Base-by-base conservation (phyloP, 53 echinoderm and acorn worm genomes). In the Luidia sarsii region DNA sequence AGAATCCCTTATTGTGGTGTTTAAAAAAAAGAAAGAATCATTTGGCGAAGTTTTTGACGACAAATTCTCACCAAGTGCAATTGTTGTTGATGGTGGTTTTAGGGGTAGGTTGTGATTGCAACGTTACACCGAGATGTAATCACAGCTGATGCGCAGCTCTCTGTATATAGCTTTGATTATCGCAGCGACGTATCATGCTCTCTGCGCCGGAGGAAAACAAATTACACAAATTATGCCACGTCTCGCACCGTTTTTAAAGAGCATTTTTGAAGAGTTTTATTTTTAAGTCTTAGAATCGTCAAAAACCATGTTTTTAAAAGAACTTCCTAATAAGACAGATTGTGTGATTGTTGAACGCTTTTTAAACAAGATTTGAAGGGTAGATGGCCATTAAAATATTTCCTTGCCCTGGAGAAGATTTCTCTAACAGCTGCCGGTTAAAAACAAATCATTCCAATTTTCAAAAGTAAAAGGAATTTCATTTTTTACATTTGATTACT, bases 171-270 rank as follows among this genome's bases (percentile, higher is more conserved):
- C 4, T 31, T 54, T n/a, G n/a, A n/a, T n/a, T n/a, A n/a, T n/a
- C n/a, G n/a, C n/a, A n/a, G n/a, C n/a, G n/a, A n/a, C 61, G 46
- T 48, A 77, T 77, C 77, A 77, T 77, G 77, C 59, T 33, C 61
- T 77, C 60, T 45, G 59, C 51, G 23, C 46, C 48, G 19, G 46
- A 61, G 48, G n/a, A n/a, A n/a, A n/a, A n/a, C n/a, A n/a, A n/a
- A n/a, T n/a, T n/a, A n/a, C n/a, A 60, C 19, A 60, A 77, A 48
- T 77, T 77, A 43, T 43, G 60, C 61, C 77, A 7, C 57, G 55
- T 61, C 18, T 59, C 45, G 61, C 59, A 61, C 48, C 3, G 16
- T 8, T 50, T 69, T 69, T 49, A 19, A 29, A 37, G 20, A 39
- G 28, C 63, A 27, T 67, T 22, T 67, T 21, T 41, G 25, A 37